Conservation (phyloP, 2,797 vertebrate species). For the Sandelia bainsii region DNA sequence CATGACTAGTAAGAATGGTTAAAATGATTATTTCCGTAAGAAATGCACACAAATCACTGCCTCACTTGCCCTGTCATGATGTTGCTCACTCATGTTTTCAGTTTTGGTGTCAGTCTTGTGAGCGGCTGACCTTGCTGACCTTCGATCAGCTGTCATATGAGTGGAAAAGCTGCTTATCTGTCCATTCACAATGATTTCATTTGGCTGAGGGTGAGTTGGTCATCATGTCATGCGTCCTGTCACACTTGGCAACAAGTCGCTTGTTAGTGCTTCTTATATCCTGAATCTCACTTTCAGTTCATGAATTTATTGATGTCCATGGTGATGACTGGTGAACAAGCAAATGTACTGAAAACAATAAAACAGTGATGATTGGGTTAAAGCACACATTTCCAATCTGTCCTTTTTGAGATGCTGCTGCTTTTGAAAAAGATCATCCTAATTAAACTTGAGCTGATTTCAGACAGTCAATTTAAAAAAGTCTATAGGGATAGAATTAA, state of each 20-base stretch:
- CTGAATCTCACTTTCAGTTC: constrained; percentile 20
- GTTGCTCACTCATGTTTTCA: background rate
- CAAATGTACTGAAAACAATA: background rate
- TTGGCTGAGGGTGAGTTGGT: constrained; percentile 40
- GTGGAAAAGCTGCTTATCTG: constrained; percentile 35
- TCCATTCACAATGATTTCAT: constrained; percentile 57
- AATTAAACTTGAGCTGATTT: background rate
- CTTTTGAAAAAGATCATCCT: background rate
- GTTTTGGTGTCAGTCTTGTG: constrained; percentile 38
- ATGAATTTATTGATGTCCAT: background rate
- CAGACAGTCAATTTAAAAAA: constrained; percentile 25
- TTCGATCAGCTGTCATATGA: constrained; percentile 52
- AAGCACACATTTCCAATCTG: background rate
- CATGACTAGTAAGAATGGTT: too few species aligned
- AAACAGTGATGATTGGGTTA: background rate
- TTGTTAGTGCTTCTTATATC: background rate
- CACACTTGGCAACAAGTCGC: constrained; percentile 43
- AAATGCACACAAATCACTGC: constrained; percentile 6
- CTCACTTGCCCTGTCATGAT: constrained; percentile 4
- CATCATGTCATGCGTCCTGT: constrained; percentile 29
- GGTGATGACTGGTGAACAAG: background rate
- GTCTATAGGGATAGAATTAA: constrained; percentile 8
- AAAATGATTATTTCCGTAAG: background rate
- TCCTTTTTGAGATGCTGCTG: constrained; percentile 1
- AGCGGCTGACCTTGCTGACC: constrained; percentile 20